These are phyloP conservation scores for Ochropleura leucogaster DNA, from an alignment of 2,888 invertebrate genomes.

Conservation along the genomic window DNA sequence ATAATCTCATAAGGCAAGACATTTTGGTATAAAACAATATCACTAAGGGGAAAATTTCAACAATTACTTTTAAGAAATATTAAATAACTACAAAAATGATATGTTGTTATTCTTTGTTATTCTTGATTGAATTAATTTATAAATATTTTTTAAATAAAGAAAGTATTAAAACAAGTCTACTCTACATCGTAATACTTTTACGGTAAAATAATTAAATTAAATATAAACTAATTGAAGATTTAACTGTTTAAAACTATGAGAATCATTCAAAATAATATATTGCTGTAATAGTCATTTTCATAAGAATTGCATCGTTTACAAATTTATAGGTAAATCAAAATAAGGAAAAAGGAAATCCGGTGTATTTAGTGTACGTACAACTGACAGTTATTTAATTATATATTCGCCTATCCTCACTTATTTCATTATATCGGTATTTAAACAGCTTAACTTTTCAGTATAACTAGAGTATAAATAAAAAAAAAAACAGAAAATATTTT, in stretches of 20 bases:
- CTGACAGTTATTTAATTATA: constrained; percentile 10
- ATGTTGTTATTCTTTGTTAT: constrained; percentile 87
- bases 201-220: constrained; percentile 75
- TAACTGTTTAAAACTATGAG: constrained; percentile 53
- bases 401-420: not conserved
- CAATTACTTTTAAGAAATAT: constrained; percentile 38
- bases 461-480: constrained; percentile 3
- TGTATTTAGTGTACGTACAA: not conserved
- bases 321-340: constrained; percentile 11
- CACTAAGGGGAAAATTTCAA: constrained; percentile 49
- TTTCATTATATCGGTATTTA: not conserved
- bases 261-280: constrained; percentile 55
- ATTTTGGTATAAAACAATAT: constrained; percentile 64
- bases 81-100: constrained; percentile 76
- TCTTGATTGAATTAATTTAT: constrained; percentile 77
- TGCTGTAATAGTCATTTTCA: constrained; percentile 38
- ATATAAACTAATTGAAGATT: constrained; percentile 41
- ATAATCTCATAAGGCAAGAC: constrained; percentile 70
- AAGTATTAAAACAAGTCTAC: constrained; percentile 67
- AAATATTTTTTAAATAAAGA: constrained; percentile 60
- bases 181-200: constrained; percentile 82
- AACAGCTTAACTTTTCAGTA: constrained; percentile 6
- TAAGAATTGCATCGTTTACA: constrained; percentile 18
- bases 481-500: not conserved
- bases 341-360: constrained; percentile 48